Percentiles rank a stretch among this genome's conserved stretches.
Conservation (phyloP, 2,113 vertebrate species). For the Mohoua ochrocephala region DNA sequence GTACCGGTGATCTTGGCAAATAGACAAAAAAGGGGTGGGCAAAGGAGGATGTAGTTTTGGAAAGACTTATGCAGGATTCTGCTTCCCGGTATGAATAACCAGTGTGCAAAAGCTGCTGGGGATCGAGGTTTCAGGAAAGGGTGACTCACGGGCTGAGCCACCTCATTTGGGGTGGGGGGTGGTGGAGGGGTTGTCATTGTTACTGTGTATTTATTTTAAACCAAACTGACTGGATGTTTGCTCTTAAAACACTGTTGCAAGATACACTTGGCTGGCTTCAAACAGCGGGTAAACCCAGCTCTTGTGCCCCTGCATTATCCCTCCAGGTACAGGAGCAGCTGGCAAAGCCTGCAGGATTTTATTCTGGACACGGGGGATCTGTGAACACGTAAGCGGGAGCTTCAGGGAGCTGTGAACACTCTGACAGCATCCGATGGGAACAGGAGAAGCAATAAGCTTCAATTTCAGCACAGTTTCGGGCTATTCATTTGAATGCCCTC, state of each 20-base stretch:
- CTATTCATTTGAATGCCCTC: not conserved
- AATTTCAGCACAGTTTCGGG: not conserved
- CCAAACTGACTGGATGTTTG: not conserved
- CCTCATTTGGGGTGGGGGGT: not conserved
- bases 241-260: not conserved
- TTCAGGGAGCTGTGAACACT: not conserved
- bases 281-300: too few relatives aligned
- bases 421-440: fast-evolving
- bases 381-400: not conserved
- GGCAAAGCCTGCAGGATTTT: not conserved
- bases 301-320: not conserved
- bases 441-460: not conserved
- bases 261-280: too few relatives aligned
- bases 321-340: not conserved
- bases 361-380: not conserved
- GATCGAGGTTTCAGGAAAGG: not conserved
- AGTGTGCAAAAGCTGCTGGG: not conserved
- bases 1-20: not conserved
- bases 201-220: not conserved
- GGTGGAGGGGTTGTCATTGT: not conserved
- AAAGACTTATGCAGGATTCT: not conserved
- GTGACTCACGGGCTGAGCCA: not conserved
- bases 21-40: fast-evolving
- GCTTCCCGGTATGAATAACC: not conserved
- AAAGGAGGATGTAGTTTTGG: not conserved